phyloP scores from a whole-genome alignment of 2,888 invertebrate species.

The Sisyra nigra region DNA sequence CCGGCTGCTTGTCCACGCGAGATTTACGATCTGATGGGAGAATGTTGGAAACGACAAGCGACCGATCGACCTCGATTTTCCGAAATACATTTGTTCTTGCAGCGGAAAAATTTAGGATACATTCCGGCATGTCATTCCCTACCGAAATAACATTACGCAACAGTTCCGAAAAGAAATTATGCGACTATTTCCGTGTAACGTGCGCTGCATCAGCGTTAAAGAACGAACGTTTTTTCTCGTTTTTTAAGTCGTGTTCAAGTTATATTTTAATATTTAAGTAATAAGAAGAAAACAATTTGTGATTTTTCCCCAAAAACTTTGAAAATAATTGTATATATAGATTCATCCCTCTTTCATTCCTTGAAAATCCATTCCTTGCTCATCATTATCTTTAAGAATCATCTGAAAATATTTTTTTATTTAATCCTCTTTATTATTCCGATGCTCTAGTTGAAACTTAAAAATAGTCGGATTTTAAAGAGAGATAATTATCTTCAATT shows the following conservation, averaged over 20 bases:
- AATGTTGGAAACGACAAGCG: slow-evolving; percentile 78
- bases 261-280: neutral
- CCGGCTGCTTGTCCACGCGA: slow-evolving; percentile 70
- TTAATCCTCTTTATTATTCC: no score
- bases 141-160: slow-evolving; percentile 5
- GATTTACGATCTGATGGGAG: slow-evolving; percentile 80
- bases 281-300: no score
- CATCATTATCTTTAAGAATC: no score
- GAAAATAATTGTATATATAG: no score
- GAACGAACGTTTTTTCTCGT: neutral
- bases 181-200: neutral
- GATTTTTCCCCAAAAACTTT: no score
- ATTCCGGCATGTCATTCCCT: slow-evolving; percentile 30
- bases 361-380: no score
- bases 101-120: slow-evolving; percentile 49
- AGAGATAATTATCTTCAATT: neutral
- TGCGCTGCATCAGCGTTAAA: slow-evolving; percentile 3
- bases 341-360: no score
- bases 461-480: no score
- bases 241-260: neutral
- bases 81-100: slow-evolving; percentile 75
- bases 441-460: no score
- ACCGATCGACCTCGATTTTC: slow-evolving; percentile 70
- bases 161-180: slow-evolving; percentile 1
- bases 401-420: no score